Base-by-base conservation (phyloP, 1,140 invertebrate species). In the Contarinia nasturtii region DNA sequence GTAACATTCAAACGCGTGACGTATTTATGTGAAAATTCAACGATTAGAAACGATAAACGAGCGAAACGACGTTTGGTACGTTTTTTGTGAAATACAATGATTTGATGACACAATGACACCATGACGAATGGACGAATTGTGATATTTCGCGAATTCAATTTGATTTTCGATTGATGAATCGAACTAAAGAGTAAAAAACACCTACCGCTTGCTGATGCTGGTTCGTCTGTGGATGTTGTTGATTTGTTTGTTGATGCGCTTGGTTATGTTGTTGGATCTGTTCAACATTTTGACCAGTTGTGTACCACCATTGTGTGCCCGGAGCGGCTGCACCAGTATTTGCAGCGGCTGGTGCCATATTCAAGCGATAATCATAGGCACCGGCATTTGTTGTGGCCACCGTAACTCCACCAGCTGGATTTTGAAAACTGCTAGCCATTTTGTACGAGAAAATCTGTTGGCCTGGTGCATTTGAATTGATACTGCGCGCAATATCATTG, bases 371-470 rank as follows among this genome's bases (percentile, higher is more conserved):
- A 58, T 77, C 75, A 63, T 77, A 77, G 48, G 66, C 62, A 48
- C 57, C 55, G 27, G 59, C 48, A 64, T 67, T 59, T 58, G 70
- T 57, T 63, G 69, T 58, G 67, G 71, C 50, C 58, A 64, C 70
- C 61, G 57, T 20, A 60, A 70, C 60, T 53, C 67, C 57, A 44
- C 60, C 57, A 58, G 61, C 70, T 57, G 73, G 74, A 60, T 79
- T 80, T 52, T 81, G 76, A 68, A 82, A 81, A 58, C 77, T 79
- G 58, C 77, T 78, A 59, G 80, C 77, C 80, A 85, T 83, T 71
- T 85, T 86, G 67, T 86, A 86, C 49, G 77, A 77, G 60, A 83
- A 83, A 51, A 84, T 69, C 61, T 84, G 82, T 59, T 83, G 80
- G 45, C 75, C 74, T 14, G 69, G 64, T 43, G 70, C 66, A 33